Evolutionary conservation across 1,140 invertebrate genomes (phyloP).

Genomic region (Ceratina australensis): DNA sequence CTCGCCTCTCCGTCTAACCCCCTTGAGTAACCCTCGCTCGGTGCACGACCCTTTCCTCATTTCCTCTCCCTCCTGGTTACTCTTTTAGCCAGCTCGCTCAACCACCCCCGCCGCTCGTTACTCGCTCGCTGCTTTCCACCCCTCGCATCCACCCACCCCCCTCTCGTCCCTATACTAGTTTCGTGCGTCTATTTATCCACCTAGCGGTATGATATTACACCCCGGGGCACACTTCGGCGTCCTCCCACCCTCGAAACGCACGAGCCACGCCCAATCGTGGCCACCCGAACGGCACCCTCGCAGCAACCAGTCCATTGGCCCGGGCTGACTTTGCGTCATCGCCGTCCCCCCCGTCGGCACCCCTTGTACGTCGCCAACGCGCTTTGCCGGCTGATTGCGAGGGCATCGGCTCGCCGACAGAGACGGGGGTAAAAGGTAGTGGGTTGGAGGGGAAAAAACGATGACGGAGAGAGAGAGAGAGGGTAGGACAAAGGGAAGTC

Average conservation of each 20-base stretch:
- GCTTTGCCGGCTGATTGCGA: conserved; percentile 47
- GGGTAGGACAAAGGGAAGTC: conserved; percentile 22
- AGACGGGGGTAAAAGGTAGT: conserved; percentile 12
- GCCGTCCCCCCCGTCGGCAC: conserved; percentile 63
- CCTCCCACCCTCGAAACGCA: conserved; percentile 46
- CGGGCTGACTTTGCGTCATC: conserved; percentile 74
- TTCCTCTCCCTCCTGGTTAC: conserved; percentile 36
- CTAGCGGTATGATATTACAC: conserved; percentile 78
- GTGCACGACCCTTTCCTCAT: conserved; percentile 53
- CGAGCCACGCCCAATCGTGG: conserved; percentile 71
- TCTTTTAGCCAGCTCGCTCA: conserved; percentile 28
- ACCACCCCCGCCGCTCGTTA: conserved; percentile 34
- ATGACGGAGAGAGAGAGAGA: conserved; percentile 29
- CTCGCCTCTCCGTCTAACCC: conserved; percentile 34
- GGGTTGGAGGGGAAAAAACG: not conserved
- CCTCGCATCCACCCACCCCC: not conserved
- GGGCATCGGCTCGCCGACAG: conserved; percentile 40
- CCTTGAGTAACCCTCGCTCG: conserved; percentile 37
- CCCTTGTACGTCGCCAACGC: conserved; percentile 55
- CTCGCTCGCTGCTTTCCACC: conserved; percentile 27
- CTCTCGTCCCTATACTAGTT: conserved; percentile 53
- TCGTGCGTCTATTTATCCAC: conserved; percentile 78
- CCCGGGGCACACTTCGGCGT: conserved; percentile 73
- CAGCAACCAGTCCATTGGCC: conserved; percentile 75
- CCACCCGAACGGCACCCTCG: conserved; percentile 66